A percentile compares a stretch with the other conserved stretches of the same genome.
Evolutionary conservation across 2,888 invertebrate genomes (phyloP).

Genomic region (Phytoseiulus persimilis): DNA sequence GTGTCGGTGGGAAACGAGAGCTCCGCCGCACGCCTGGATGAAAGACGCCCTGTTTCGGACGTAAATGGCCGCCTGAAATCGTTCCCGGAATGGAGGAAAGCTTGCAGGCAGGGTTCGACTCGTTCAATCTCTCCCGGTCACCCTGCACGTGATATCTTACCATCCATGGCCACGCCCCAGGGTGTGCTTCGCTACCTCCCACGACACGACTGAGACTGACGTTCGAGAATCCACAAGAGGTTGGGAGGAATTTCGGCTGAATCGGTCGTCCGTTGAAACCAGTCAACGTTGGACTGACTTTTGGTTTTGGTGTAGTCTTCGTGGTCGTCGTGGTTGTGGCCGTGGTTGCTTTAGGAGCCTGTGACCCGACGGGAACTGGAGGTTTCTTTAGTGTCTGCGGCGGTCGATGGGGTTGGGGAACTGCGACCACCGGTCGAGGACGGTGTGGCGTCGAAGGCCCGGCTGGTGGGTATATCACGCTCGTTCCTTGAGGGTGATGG

Average conservation of each 20-base stretch:
- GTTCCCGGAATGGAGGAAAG: background rate
- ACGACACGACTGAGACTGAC: constrained; percentile 30
- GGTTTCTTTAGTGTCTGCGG: background rate
- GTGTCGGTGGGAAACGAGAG: background rate
- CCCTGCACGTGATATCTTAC: background rate
- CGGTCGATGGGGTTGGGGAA: background rate
- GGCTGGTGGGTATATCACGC: background rate
- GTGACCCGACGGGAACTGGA: background rate
- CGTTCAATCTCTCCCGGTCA: too few species aligned
- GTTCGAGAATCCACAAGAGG: constrained; percentile 23
- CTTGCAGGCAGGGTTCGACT: background rate
- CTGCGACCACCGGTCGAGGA: background rate
- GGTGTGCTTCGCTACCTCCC: constrained; percentile 32
- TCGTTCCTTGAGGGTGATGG: background rate
- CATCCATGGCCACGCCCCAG: constrained; percentile 38
- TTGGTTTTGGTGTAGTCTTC: background rate
- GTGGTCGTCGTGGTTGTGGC: background rate
- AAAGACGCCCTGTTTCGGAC: background rate
- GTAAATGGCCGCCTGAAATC: constrained; percentile 14
- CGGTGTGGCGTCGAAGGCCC: background rate
- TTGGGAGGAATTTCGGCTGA: constrained; percentile 12
- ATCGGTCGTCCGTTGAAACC: background rate
- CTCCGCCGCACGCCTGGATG: background rate
- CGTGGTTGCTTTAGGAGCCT: background rate
- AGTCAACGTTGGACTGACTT: background rate